Evolutionary conservation across 2,888 invertebrate genomes (phyloP).

Genomic region (Hedychridium roseum): DNA sequence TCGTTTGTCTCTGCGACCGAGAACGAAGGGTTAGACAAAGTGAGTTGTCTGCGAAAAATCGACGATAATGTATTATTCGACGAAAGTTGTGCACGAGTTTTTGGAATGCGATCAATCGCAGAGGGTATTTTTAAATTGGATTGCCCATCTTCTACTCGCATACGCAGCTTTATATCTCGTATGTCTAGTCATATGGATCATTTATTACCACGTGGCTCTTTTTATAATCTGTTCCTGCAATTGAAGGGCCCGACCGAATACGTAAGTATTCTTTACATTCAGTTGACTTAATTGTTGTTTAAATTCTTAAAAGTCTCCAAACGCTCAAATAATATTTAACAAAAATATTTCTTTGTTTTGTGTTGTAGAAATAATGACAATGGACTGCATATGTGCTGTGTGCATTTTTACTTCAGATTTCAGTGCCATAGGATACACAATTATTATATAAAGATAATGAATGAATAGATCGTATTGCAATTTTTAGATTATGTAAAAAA

Average conservation of each 20-base stretch:
- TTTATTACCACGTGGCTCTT: slow-evolving; percentile 50
- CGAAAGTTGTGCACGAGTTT: slow-evolving; percentile 27
- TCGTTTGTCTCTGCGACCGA: too few relatives aligned
- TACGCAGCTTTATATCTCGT: slow-evolving; percentile 45
- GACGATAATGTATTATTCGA: too few relatives aligned
- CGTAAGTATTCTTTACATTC: neutral
- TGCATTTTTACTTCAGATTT: too few relatives aligned
- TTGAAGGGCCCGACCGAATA: slow-evolving; percentile 12
- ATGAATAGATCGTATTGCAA: too few relatives aligned
- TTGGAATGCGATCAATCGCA: slow-evolving; percentile 26
- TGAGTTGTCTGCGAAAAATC: too few relatives aligned
- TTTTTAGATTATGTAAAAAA: too few relatives aligned
- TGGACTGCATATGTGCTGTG: too few relatives aligned
- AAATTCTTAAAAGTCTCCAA: neutral
- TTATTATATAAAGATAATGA: too few relatives aligned
- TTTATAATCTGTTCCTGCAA: slow-evolving; percentile 45
- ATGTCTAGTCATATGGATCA: slow-evolving; percentile 45
- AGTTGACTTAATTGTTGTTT: neutral
- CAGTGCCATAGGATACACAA: too few relatives aligned
- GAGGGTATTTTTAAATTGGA: slow-evolving; percentile 34
- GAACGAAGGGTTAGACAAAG: too few relatives aligned
- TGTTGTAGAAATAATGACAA: too few relatives aligned
- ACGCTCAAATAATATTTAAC: neutral
- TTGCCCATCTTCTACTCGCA: slow-evolving; percentile 38
- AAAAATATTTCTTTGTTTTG: too few relatives aligned